Percentiles rank a stretch among this genome's conserved stretches.
These are phyloP conservation scores for Helicorthomorpha holstii DNA, from an alignment of 1,140 invertebrate genomes.

Conservation along the genomic window DNA sequence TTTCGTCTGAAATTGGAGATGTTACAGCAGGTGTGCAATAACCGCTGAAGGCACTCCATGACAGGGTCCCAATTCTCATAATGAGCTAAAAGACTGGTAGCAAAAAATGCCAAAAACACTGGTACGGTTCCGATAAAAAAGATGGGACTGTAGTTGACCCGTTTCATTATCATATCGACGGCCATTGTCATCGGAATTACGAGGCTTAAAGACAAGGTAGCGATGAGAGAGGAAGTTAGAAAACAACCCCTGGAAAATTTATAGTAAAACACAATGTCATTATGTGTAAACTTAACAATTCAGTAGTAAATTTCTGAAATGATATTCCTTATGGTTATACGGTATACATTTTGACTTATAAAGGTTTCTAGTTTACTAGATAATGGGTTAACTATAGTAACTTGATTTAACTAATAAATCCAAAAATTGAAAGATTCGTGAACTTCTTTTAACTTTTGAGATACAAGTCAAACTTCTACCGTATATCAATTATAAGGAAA, in stretches of 20 bases:
- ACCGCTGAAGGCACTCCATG: conserved; percentile 39
- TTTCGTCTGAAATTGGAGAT: too few species aligned
- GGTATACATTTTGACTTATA: too few species aligned
- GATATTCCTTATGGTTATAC: too few species aligned
- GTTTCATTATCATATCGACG: conserved; percentile 57
- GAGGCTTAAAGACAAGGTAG: conserved; percentile 59
- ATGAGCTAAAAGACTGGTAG: conserved; percentile 52
- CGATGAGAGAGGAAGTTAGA: conserved; percentile 68
- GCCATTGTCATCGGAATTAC: conserved; percentile 72
- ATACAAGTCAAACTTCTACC: too few species aligned
- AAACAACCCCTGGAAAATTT: conserved; percentile 67
- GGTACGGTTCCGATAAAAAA: conserved; percentile 66
- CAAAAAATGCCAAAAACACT: conserved; percentile 57
- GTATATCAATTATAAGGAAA: too few species aligned
- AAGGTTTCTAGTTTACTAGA: too few species aligned
- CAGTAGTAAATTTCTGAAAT: neutral
- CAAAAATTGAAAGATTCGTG: too few species aligned
- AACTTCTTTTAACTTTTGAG: conserved; percentile 6
- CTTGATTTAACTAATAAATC: too few species aligned
- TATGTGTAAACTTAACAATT: conserved; percentile 6
- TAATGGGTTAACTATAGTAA: too few species aligned
- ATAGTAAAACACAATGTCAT: too few species aligned
- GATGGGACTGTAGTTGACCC: conserved; percentile 47
- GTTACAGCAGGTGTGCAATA: conserved; percentile 35
- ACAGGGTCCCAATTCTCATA: conserved; percentile 76